Conservation (phyloP, 2,888 invertebrate genomes). For the Oeneis ivallda region DNA sequence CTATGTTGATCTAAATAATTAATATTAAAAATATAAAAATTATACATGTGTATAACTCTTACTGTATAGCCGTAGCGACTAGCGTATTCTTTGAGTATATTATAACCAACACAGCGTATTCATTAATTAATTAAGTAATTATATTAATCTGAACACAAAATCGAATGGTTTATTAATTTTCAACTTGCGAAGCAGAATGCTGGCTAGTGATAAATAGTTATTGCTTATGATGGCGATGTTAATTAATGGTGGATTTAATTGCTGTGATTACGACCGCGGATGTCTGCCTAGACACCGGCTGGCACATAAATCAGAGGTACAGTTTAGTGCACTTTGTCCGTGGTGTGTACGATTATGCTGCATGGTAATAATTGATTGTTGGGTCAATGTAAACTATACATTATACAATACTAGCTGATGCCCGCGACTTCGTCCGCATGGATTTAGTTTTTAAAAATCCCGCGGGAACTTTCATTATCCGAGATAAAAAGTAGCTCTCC, state of each 20-base stretch:
- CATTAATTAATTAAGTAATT: too few species aligned
- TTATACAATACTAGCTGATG: background rate
- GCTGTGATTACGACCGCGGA: slow-evolving; percentile 61
- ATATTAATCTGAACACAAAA: background rate
- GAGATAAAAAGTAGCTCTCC: too few species aligned
- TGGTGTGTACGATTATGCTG: slow-evolving; percentile 5
- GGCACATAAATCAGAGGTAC: slow-evolving; percentile 59
- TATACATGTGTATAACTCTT: too few species aligned
- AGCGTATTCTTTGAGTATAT: too few species aligned
- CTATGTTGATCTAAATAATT: too few species aligned
- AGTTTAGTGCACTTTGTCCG: slow-evolving; percentile 34
- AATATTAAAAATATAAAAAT: too few species aligned
- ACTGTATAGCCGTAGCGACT: too few species aligned
- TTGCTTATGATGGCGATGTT: slow-evolving; percentile 17
- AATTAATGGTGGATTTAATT: slow-evolving; percentile 65
- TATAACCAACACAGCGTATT: too few species aligned
- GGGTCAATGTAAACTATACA: background rate
- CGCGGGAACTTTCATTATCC: too few species aligned
- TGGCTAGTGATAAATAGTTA: slow-evolving; percentile 18
- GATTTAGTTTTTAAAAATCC: too few species aligned
- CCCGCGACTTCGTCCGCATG: too few species aligned
- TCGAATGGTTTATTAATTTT: background rate
- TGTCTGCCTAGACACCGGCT: slow-evolving; percentile 54
- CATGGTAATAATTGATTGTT: slow-evolving; percentile 2
- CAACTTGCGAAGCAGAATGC: background rate